Evolutionary conservation across 2,888 invertebrate species (phyloP).

Genomic region (Drosophila ezoana): DNA sequence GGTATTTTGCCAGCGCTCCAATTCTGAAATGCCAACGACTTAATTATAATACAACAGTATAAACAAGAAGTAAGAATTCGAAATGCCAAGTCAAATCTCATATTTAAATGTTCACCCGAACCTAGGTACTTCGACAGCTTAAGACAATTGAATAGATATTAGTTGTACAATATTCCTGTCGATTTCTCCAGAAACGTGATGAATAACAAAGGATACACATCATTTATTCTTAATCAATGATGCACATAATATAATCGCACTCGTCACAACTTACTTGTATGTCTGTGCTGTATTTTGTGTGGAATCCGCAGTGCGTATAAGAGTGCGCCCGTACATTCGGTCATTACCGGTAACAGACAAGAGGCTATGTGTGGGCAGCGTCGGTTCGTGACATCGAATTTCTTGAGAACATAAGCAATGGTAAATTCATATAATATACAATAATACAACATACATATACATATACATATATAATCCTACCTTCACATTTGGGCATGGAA

Average conservation of each 20-base stretch:
- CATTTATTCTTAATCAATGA: too few species aligned
- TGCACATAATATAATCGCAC: too few species aligned
- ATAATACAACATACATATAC: background rate
- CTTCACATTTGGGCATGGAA: constrained; percentile 93
- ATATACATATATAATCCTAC: constrained; percentile 53
- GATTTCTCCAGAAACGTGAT: background rate
- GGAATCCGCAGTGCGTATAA: constrained; percentile 91
- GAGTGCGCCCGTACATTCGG: constrained; percentile 93
- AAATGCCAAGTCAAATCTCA: background rate
- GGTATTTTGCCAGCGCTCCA: constrained; percentile 93
- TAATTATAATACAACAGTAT: background rate
- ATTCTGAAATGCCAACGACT: constrained; percentile 84
- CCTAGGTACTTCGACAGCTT: too few species aligned
- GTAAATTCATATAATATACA: background rate
- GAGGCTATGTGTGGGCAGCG: constrained; percentile 93
- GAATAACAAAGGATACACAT: too few species aligned
- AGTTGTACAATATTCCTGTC: background rate
- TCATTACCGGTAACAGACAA: constrained; percentile 96
- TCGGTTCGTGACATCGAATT: constrained; percentile 94
- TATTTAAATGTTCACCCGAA: too few species aligned
- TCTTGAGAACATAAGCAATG: constrained; percentile 86
- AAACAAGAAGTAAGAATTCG: background rate
- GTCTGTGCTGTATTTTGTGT: constrained; percentile 89
- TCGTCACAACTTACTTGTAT: constrained; percentile 86
- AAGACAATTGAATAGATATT: background rate